Conservation (phyloP, 2,888 invertebrate genomes). For the Conistra vaccinii region DNA sequence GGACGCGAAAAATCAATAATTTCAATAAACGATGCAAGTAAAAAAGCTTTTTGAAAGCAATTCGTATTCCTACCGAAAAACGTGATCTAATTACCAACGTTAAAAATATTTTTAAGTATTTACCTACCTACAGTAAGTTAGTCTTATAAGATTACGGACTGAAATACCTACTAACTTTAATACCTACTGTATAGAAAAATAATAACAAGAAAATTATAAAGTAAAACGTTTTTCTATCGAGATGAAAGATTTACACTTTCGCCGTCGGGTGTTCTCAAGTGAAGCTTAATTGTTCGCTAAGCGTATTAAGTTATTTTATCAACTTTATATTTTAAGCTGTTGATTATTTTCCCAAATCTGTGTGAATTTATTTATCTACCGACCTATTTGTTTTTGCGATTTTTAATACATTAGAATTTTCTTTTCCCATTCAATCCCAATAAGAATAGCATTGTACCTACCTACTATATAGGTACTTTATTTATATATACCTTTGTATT, state of each 20-base stretch:
- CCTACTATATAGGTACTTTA: background rate
- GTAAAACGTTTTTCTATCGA: slow-evolving; percentile 24
- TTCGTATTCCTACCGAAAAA: background rate
- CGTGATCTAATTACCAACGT: no score
- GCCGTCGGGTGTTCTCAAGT: slow-evolving; percentile 61
- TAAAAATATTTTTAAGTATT: background rate
- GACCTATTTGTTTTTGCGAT: background rate
- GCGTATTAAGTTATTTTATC: slow-evolving; percentile 10
- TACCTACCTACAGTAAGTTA: background rate
- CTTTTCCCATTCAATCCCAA: background rate
- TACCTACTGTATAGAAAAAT: background rate
- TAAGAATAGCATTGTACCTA: background rate
- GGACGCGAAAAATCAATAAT: background rate
- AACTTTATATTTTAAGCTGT: background rate
- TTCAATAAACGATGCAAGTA: background rate
- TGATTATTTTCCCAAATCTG: background rate
- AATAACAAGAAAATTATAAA: slow-evolving; percentile 9
- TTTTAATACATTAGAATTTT: background rate
- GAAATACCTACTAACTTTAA: background rate
- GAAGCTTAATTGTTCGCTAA: slow-evolving; percentile 42
- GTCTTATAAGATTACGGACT: background rate
- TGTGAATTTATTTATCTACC: background rate
- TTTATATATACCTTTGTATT: background rate
- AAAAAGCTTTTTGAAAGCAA: background rate
- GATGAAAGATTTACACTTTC: slow-evolving; percentile 56